Evolutionary conservation across 2,113 vertebrate genomes (phyloP), one percentile per base, ranked within the genome.

Genomic region (Apodemus sylvaticus): DNA sequence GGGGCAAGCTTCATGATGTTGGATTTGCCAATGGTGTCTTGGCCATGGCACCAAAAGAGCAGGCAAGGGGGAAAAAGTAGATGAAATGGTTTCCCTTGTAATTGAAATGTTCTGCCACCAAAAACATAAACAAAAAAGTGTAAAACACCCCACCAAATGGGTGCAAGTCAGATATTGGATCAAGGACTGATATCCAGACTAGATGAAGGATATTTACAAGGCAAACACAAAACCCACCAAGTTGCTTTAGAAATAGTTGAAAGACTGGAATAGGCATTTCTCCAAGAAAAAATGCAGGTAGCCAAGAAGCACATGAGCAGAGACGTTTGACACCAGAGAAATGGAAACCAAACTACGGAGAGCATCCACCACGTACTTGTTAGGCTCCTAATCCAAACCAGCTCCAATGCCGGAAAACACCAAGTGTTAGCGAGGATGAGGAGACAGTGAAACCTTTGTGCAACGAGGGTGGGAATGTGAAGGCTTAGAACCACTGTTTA

Each of bases 1-100:
- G 62, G 24, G 5, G 48, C 64, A 60, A 51, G 86, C 34, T 77
- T 36, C 17, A 31, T 53, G 71, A 78, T 24, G 6, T 1, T 77
- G 90, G 39, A 58, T 51, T 85, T 93, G 79, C 51, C 42, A 71
- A n/a, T 79, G 39, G 36, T 42, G 79, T 93, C 64, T 86, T 90
- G 36, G 45, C 10, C 53, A 45, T 34, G 81, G 66, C n/a, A 55
- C 45, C 64, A 73, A 86, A 79, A 73, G 20, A n/a, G n/a, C 4
- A 86, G 64, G 26, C 53, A 90, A 64, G 60, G 68, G 78, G 10
- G 42, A 68, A 73, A 89, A 60, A 53, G 51, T 12, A 9, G 62
- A 78, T 53, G 29, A 78, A 53, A 29, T n/a, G 86, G 34, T 62
- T 19, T 16, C 39, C 64, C 42, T 79, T 88, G 53, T 36, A 73